Percentiles rank a stretch among this genome's conserved stretches.
Conservation (phyloP, 2,113 vertebrate species). For the Micronycteris hirsuta region DNA sequence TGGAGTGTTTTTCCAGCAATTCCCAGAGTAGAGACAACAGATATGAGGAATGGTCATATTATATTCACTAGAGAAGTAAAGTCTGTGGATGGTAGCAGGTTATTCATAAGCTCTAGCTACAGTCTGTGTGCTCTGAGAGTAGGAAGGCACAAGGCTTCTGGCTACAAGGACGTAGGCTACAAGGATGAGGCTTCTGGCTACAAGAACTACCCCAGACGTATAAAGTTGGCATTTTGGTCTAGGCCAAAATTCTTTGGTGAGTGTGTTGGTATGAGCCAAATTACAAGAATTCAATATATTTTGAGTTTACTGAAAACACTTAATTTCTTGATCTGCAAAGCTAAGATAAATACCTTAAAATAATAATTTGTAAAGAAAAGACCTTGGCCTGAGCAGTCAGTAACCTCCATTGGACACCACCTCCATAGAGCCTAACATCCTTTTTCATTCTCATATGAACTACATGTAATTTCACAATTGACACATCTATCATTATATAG, state of each 20-base stretch:
- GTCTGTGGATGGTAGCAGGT: neutral
- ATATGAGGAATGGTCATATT: neutral
- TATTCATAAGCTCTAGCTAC: neutral
- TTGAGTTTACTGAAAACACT: slow-evolving; percentile 2
- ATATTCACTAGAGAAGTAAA: neutral
- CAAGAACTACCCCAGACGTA: neutral
- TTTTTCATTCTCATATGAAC: neutral
- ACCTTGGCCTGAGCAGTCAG: no score
- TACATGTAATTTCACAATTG: neutral
- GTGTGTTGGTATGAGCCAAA: slow-evolving; percentile 17
- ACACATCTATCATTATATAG: neutral
- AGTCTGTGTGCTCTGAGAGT: neutral
- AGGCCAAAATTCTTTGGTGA: neutral
- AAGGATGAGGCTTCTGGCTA: neutral
- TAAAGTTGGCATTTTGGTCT: neutral
- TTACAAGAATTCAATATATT: neutral
- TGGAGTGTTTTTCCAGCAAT: neutral
- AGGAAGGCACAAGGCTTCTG: neutral
- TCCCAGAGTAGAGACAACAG: neutral
- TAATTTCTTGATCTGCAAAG: neutral
- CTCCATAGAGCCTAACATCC: neutral
- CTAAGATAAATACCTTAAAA: neutral
- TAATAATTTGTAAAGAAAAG: neutral
- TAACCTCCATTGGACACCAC: neutral
- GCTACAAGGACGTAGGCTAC: no score